Base-by-base conservation (phyloP, 2,113 vertebrate genomes). In the Crotalus tigris region DNA sequence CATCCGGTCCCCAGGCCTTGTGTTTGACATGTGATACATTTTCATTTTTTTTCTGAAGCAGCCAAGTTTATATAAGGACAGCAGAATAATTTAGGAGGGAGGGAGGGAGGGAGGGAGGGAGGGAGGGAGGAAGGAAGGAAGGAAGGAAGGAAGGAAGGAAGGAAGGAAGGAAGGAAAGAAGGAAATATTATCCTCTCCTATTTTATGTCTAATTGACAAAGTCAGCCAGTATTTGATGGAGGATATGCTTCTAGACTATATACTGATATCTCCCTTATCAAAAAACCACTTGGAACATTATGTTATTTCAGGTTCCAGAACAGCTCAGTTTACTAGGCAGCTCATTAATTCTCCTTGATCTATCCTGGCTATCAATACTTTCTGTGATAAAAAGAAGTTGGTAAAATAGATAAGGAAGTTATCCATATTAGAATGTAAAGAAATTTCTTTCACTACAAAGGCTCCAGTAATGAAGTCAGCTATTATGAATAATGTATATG, bases 311-410 rank as follows among this genome's bases (percentile, higher is more conserved):
- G 75, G 75, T 7, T 81, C 75, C 75, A 81, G 75, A 81, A 44
- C 33, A 81, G 19, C 75, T 81, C 75, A 44, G 33, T 81, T 81
- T 23, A 81, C 75, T 81, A 81, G 75, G 75, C 33, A 44, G 75
- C 75, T 81, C 75, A 81, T 81, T 81, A 81, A 81, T 81, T 81
- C 75, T 81, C 33, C 75, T 81, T 81, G 75, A 81, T 81, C 75
- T 81, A 81, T 81, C 75, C 19, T 81, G 75, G 75, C 33, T 81
- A 81, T 81, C 75, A 81, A 81, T 81, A 81, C 75, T 81, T 81
- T 81, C 75, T 81, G 75, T 44, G 75, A 81, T 81, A 81, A 81
- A 81, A 81, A 81, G 75, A 81, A 81, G 33, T 81, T 81, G 75
- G 75, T 81, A 81, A 81, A 81, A 81, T 81, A 81, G 75, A 81